Percentiles rank a stretch among this genome's conserved stretches.
Evolutionary conservation across 2,888 invertebrate species (phyloP).

Genomic region (Hoplodrina blanda): DNA sequence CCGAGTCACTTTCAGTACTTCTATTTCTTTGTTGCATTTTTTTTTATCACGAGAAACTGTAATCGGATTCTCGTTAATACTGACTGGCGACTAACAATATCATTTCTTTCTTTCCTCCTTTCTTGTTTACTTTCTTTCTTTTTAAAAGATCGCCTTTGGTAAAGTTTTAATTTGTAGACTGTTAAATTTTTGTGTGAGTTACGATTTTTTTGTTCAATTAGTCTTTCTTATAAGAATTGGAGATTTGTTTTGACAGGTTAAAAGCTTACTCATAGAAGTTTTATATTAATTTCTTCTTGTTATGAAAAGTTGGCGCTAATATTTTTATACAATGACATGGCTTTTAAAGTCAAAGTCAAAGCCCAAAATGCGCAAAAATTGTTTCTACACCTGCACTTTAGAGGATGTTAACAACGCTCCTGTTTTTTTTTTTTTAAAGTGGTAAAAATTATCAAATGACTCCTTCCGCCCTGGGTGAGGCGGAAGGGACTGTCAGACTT

Average conservation of each 20-base stretch:
- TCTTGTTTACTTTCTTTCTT: slow-evolving; percentile 29
- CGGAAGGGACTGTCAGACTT: no score
- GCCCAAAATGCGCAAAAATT: no score
- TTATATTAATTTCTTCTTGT: background rate
- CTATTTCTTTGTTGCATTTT: slow-evolving; percentile 16
- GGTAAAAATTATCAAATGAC: no score
- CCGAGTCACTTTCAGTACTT: slow-evolving; percentile 9
- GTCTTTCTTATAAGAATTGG: slow-evolving; percentile 10
- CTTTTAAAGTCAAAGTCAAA: no score
- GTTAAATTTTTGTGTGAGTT: slow-evolving; percentile 22
- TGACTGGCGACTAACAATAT: slow-evolving; percentile 42
- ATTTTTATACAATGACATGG: no score
- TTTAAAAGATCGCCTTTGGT: slow-evolving; percentile 29
- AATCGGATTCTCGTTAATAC: slow-evolving; percentile 53
- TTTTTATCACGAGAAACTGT: slow-evolving; percentile 30
- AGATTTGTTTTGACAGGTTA: slow-evolving; percentile 20
- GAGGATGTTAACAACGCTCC: no score
- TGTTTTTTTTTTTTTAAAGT: no score
- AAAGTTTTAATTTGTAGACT: slow-evolving; percentile 45
- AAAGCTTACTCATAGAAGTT: slow-evolving; percentile 4
- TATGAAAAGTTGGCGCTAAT: no score
- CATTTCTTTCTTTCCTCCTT: slow-evolving; percentile 29
- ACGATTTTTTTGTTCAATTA: slow-evolving; percentile 14
- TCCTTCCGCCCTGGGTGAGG: no score
- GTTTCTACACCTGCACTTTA: no score